A percentile compares a stretch with the other conserved stretches of the same genome.
phyloP scores from a whole-genome alignment of 53 echinoderm and acorn worm species.

The Temnopleurus reevesii region DNA sequence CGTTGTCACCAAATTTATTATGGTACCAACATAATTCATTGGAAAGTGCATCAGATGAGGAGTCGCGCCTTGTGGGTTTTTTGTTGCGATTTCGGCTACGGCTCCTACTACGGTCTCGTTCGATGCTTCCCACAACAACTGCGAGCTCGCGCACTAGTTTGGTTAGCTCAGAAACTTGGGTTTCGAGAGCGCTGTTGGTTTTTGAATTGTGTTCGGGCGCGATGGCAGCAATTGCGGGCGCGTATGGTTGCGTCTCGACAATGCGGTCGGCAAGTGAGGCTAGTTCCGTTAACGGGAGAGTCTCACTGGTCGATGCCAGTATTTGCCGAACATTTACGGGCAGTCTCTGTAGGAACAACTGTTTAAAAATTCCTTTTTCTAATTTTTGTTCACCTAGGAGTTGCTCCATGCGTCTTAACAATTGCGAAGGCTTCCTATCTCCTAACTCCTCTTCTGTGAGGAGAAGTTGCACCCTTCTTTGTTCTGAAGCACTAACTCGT shows the following conservation, averaged over 20 bases:
- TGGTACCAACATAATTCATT: neutral
- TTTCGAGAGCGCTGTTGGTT: neutral
- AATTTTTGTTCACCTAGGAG: too few species aligned
- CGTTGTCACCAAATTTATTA: neutral
- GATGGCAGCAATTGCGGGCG: neutral
- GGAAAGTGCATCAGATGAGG: too few species aligned
- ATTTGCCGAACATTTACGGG: constrained; percentile 41
- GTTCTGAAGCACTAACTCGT: constrained; percentile 25
- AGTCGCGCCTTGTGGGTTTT: neutral
- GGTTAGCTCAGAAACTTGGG: neutral
- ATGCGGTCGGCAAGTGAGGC: constrained; percentile 53
- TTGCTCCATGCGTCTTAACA: constrained; percentile 42
- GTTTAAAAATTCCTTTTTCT: constrained; percentile 40
- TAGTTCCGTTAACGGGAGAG: neutral
- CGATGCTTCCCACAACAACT: neutral
- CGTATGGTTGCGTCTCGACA: neutral
- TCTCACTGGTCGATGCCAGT: constrained; percentile 28
- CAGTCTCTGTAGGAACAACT: constrained; percentile 49
- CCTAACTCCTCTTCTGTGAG: constrained; percentile 55
- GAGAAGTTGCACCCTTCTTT: constrained; percentile 51
- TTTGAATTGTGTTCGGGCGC: neutral
- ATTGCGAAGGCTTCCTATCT: constrained; percentile 55
- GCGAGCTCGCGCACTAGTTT: neutral
- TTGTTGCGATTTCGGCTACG: neutral
- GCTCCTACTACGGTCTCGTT: neutral